Conservation (phyloP, 2,888 invertebrate species). For the Fragum sueziense region DNA sequence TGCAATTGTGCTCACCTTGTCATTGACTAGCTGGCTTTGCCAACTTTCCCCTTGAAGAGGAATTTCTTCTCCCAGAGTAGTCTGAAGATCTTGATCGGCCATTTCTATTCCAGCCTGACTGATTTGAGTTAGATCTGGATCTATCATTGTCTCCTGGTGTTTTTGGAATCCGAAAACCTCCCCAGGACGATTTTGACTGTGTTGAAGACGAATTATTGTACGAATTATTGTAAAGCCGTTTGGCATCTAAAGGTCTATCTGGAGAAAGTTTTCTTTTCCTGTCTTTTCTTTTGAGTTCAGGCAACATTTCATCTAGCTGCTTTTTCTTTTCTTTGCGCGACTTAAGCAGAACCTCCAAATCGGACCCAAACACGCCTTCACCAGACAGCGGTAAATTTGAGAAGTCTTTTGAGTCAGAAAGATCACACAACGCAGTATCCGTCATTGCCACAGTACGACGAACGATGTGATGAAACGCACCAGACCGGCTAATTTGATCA, state of each 20-base stretch:
- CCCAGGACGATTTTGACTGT: neutral
- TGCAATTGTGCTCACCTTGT: slow-evolving; percentile 30
- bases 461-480: slow-evolving; percentile 27
- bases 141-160: neutral
- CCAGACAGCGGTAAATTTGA: slow-evolving; percentile 7
- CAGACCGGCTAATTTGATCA: slow-evolving; percentile 25
- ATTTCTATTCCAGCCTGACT: neutral
- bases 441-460: slow-evolving; percentile 23
- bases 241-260: neutral
- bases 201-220: neutral
- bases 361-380: slow-evolving; percentile 26
- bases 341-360: slow-evolving; percentile 16
- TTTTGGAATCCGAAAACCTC: slow-evolving; percentile 38
- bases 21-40: slow-evolving; percentile 19
- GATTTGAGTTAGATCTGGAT: neutral
- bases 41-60: neutral
- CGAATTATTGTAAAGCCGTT: neutral
- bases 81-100: neutral
- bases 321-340: slow-evolving; percentile 25
- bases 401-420: neutral
- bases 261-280: slow-evolving; percentile 22
- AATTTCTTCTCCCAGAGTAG: neutral
- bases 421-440: slow-evolving; percentile 13
- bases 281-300: slow-evolving; percentile 14
- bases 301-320: slow-evolving; percentile 22